Evolutionary conservation across 2,888 invertebrate genomes (phyloP), one percentile per base, ranked within the genome.

Genomic region (Osmoderma eremita): DNA sequence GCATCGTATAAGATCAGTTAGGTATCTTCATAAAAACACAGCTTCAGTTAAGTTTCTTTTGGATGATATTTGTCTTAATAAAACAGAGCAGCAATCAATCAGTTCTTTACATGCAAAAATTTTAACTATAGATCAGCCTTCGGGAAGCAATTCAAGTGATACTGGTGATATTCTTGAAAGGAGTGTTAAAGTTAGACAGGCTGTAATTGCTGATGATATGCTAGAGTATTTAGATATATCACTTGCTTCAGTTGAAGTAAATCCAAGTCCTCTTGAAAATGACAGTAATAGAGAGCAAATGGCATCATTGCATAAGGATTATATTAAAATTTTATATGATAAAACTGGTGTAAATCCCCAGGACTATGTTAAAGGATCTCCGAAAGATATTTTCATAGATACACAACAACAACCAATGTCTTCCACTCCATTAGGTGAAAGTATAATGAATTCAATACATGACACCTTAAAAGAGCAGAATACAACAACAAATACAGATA

Each of bases 11-110:
- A 79, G 83, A 1, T 83, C 86, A 0, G 83, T 86, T 1, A 83
- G 84, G 72, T 86, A 86, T 79, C 79, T 90, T 50, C 86, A 88
- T 76, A 83, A 84, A 67, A 85, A 86, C 70, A 83, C 86, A 12
- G 81, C 83, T 6, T 83, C 78, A 1, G 71, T 79, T 10, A 75
- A 84, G 80, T 89, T 89, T 77, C 77, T 87, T 49, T 77, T 90
- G 38, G 88, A 90, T 76, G 82, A 82, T 70, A 73, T 81, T 24
- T 79, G 83, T 0, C 78, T 90, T 17, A 82, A 83, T 1, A 87
- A 85, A 77, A 74, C 77, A 1, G 89, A 90, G 74, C 85, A 84
- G 70, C 77, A 81, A 2, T 70, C 85, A 0, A 81, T 83, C 0
- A 86, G 86, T 10, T 78, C 80, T 3, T 81, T 83, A 45, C 78